Evolutionary conservation across 2,113 vertebrate genomes (phyloP).

Genomic region (Ictidomys tridecemlineatus): DNA sequence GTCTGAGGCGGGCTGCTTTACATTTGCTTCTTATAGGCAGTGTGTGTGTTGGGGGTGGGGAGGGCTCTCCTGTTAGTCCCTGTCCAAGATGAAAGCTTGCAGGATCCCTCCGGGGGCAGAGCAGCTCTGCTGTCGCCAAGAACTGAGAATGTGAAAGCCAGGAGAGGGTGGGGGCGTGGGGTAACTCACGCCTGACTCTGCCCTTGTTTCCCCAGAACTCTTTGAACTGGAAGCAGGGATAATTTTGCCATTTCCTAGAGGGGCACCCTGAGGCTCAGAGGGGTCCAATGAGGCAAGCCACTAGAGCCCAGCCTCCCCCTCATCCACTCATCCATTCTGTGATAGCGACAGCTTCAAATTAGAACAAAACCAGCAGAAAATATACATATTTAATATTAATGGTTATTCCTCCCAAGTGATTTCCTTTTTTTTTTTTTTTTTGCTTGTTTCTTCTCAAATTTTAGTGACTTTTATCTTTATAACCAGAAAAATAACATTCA

Average conservation of each 20-base stretch:
- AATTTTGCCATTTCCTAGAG: neutral
- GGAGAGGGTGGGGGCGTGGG: neutral
- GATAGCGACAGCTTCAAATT: neutral
- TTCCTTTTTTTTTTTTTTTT: neutral
- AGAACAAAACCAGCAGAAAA: neutral
- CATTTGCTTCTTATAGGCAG: neutral
- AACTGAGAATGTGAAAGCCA: neutral
- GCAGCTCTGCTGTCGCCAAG: neutral
- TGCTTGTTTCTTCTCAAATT: neutral
- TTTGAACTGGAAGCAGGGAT: neutral
- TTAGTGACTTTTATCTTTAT: conserved; percentile 29
- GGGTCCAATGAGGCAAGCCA: neutral
- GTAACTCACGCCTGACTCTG: neutral
- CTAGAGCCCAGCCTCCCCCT: neutral
- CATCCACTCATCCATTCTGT: neutral
- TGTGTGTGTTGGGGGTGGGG: no score
- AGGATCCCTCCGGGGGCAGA: neutral
- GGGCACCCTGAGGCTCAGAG: neutral
- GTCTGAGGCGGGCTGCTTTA: neutral
- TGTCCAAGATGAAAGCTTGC: neutral
- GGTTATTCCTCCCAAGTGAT: neutral
- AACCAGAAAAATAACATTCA: conserved; percentile 4
- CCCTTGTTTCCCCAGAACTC: neutral
- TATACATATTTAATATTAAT: neutral
- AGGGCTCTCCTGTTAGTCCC: neutral